These are phyloP conservation scores for Xestia c-nigrum DNA, from an alignment of 2,888 invertebrate species.

Conservation along the genomic window DNA sequence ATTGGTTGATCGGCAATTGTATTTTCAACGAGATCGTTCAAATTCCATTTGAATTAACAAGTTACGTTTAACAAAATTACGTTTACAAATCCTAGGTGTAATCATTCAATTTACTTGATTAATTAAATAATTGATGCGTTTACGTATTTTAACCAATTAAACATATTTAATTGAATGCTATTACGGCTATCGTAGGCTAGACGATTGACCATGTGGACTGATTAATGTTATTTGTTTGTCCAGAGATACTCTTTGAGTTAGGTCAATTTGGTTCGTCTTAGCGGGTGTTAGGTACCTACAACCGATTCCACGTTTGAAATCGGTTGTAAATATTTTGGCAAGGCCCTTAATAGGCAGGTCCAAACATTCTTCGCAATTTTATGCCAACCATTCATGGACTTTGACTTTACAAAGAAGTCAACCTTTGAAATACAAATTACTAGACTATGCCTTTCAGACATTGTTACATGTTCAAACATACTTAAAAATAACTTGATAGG, in stretches of 20 bases:
- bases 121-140: constrained; percentile 51
- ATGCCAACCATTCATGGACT: not conserved
- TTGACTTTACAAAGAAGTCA: not conserved
- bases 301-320: no score
- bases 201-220: constrained; percentile 1
- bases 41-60: constrained; percentile 17
- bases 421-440: not conserved
- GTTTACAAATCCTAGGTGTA: constrained; percentile 32
- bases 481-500: not conserved
- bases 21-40: constrained; percentile 26
- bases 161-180: constrained; percentile 37
- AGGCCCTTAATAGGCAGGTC: not conserved
- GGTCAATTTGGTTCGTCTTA: constrained; percentile 6
- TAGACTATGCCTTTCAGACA: not conserved
- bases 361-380: not conserved
- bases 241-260: constrained; percentile 25
- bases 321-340: no score
- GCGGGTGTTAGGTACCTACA: not conserved
- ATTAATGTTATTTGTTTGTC: constrained; percentile 10
- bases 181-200: constrained; percentile 7
- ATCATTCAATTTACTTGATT: constrained; percentile 55
- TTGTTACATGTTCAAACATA: constrained; percentile 3
- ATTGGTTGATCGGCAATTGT: constrained; percentile 24
- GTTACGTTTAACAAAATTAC: constrained; percentile 24
- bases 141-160: constrained; percentile 46